Evolutionary conservation across 2,797 vertebrate genomes (phyloP).

Genomic region (Poecilia velifera): DNA sequence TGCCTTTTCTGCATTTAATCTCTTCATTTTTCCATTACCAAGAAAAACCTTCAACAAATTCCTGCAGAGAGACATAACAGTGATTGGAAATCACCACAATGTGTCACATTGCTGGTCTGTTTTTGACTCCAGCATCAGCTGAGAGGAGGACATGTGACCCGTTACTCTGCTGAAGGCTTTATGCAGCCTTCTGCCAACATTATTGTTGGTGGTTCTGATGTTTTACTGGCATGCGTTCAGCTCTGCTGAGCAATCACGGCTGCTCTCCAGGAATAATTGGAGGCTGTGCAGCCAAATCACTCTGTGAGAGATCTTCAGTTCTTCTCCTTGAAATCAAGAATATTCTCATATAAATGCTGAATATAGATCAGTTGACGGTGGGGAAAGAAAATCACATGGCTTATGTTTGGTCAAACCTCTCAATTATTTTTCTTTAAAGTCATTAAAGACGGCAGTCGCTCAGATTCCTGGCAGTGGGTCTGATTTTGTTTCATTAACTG

Average conservation of each 20-base stretch:
- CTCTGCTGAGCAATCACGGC: constrained; percentile 17
- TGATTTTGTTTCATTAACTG: neutral
- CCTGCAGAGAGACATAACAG: constrained; percentile 34
- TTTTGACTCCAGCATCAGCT: neutral
- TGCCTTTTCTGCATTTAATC: neutral
- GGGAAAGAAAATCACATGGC: neutral
- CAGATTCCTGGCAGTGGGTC: neutral
- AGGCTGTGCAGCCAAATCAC: neutral
- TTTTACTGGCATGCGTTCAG: constrained; percentile 26
- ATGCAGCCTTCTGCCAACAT: constrained; percentile 33
- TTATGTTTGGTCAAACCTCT: neutral
- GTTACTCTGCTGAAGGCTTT: constrained; percentile 14
- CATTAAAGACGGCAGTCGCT: neutral
- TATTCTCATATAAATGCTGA: neutral
- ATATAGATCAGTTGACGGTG: neutral
- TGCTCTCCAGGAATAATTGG: constrained; percentile 3
- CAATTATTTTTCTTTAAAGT: neutral
- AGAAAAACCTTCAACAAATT: constrained; percentile 12
- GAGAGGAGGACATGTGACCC: neutral
- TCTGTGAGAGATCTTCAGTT: neutral
- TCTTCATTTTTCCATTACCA: constrained; percentile 4
- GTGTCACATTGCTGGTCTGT: constrained; percentile 47
- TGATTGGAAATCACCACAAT: constrained; percentile 45
- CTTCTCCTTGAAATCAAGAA: neutral
- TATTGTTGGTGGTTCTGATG: constrained; percentile 11